A percentile compares a stretch with the other conserved stretches of the same genome.
Evolutionary conservation across 2,888 invertebrate species (phyloP).

Genomic region (Epistrophe grossulariae): DNA sequence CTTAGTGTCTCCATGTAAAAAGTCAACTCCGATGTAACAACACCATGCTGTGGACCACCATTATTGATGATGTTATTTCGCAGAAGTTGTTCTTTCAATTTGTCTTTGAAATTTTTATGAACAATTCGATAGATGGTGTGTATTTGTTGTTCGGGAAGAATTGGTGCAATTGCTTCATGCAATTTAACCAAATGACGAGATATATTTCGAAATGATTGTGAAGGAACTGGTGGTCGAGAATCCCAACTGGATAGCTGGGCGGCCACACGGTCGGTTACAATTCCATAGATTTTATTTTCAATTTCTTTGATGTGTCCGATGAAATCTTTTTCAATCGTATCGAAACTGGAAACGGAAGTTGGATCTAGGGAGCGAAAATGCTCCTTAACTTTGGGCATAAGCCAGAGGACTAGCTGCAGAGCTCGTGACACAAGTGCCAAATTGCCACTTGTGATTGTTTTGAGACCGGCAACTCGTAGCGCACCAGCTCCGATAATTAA

Average conservation of each 20-base stretch:
- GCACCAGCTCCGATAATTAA: slow-evolving; percentile 98
- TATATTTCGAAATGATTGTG: slow-evolving; percentile 93
- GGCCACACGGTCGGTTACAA: slow-evolving; percentile 93
- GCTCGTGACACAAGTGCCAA: slow-evolving; percentile 94
- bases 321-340: slow-evolving; percentile 91
- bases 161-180: slow-evolving; percentile 94
- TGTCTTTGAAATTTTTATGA: slow-evolving; percentile 93
- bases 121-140: slow-evolving; percentile 90
- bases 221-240: slow-evolving; percentile 97
- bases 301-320: slow-evolving; percentile 96
- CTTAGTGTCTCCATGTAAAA: slow-evolving; percentile 95
- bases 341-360: slow-evolving; percentile 85
- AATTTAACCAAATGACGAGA: slow-evolving; percentile 95
- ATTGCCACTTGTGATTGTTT: slow-evolving; percentile 97
- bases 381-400: slow-evolving; percentile 89
- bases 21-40: slow-evolving; percentile 95
- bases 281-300: slow-evolving; percentile 94
- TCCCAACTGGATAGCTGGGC: slow-evolving; percentile 95
- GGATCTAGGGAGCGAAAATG: slow-evolving; percentile 87
- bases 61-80: slow-evolving; percentile 96
- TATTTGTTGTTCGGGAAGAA: slow-evolving; percentile 92
- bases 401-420: slow-evolving; percentile 91
- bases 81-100: slow-evolving; percentile 92
- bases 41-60: slow-evolving; percentile 98
- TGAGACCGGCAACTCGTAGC: slow-evolving; percentile 95